phyloP scores from a whole-genome alignment of 2,888 invertebrate species.

The Epiperipatus broadwayi region DNA sequence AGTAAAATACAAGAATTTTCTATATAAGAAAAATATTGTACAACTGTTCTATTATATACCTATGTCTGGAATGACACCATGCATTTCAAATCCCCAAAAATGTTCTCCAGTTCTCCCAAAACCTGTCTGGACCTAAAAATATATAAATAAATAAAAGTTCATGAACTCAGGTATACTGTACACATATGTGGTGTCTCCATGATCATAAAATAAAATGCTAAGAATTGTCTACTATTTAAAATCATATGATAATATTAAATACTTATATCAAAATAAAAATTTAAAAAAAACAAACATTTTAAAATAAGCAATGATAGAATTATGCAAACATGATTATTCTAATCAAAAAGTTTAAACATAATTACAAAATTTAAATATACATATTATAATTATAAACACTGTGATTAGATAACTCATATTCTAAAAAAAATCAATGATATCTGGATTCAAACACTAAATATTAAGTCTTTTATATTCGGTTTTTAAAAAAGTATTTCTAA shows the following conservation, averaged over 20 bases:
- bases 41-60: constrained; percentile 24
- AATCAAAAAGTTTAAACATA: too few relatives aligned
- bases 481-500: too few relatives aligned
- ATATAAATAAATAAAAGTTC: too few relatives aligned
- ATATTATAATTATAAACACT: too few relatives aligned
- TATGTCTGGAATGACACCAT: constrained; percentile 71
- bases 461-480: too few relatives aligned
- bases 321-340: too few relatives aligned
- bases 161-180: not conserved
- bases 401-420: too few relatives aligned
- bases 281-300: not conserved
- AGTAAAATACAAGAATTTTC: constrained; percentile 7
- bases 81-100: constrained; percentile 89
- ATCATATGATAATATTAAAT: not conserved
- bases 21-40: constrained; percentile 6
- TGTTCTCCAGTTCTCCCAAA: constrained; percentile 82
- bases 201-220: too few relatives aligned
- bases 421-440: too few relatives aligned
- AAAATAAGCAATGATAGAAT: constrained; percentile 1
- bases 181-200: too few relatives aligned
- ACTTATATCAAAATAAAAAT: constrained; percentile 12
- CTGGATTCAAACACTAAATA: too few relatives aligned
- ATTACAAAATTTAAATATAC: too few relatives aligned
- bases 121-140: constrained; percentile 66
- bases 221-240: not conserved